Evolutionary conservation across 1,140 invertebrate genomes (phyloP).

Genomic region (Pollicipes pollicipes): DNA sequence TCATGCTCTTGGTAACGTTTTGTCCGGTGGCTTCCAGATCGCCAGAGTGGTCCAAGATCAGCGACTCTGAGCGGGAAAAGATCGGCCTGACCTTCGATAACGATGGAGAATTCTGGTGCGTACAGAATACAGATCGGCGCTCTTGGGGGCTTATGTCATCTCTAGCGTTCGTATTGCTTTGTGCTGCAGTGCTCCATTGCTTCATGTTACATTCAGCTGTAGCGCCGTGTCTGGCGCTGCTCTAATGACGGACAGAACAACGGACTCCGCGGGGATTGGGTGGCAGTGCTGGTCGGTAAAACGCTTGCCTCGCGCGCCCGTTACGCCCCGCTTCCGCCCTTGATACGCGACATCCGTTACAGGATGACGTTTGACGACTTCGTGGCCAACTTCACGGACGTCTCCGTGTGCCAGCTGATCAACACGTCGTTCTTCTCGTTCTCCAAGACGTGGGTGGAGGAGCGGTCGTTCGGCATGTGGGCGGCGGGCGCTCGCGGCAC

Average conservation of each 20-base stretch:
- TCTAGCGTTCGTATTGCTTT: no score
- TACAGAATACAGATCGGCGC: neutral
- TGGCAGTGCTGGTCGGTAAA: no score
- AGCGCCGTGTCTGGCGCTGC: neutral
- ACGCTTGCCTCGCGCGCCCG: no score
- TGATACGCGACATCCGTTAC: neutral
- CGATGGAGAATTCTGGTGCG: slow-evolving; percentile 40
- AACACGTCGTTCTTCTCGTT: slow-evolving; percentile 39
- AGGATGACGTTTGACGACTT: slow-evolving; percentile 39
- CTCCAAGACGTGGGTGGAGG: slow-evolving; percentile 36
- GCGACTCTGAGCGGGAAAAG: slow-evolving; percentile 31
- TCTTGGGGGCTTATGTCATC: no score
- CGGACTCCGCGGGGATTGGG: no score
- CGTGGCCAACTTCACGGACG: slow-evolving; percentile 33
- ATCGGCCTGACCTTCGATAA: slow-evolving; percentile 37
- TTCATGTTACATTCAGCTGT: slow-evolving; percentile 4
- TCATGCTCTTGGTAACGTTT: neutral
- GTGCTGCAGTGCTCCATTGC: neutral
- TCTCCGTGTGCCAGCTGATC: slow-evolving; percentile 37
- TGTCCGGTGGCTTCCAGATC: slow-evolving; percentile 24
- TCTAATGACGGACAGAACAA: slow-evolving; percentile 4
- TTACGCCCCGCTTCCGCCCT: no score
- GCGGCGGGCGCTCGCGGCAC: slow-evolving; percentile 24
- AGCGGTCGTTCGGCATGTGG: slow-evolving; percentile 31
- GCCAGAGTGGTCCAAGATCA: slow-evolving; percentile 33